phyloP scores from a whole-genome alignment of 2,797 vertebrate genomes.

The Helarctos malayanus region DNA sequence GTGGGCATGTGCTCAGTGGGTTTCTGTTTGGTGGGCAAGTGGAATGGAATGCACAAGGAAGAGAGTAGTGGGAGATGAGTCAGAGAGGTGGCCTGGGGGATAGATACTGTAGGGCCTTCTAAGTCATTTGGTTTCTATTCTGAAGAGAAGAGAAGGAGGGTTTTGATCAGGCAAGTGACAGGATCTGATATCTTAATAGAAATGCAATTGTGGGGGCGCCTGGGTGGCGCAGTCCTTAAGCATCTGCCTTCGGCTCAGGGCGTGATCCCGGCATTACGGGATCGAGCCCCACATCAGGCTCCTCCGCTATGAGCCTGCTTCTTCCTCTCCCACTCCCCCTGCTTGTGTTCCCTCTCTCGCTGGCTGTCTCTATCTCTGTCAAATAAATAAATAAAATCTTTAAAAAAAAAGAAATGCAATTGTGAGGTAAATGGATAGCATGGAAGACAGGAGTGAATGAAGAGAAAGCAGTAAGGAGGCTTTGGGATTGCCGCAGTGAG shows the following conservation, averaged over 20 bases:
- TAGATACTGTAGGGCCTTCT: background rate
- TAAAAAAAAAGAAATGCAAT: too few species aligned
- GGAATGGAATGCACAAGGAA: background rate
- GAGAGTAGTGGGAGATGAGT: background rate
- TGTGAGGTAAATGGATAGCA: background rate
- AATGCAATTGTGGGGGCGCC: background rate
- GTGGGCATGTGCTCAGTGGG: background rate
- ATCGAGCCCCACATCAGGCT: too few species aligned
- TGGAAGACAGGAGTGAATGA: background rate
- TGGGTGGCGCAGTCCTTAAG: too few species aligned
- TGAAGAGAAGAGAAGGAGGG: background rate
- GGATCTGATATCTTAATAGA: background rate
- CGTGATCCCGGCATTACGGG: too few species aligned
- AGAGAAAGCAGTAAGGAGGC: background rate
- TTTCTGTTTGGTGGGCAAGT: background rate
- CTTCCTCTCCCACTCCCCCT: too few species aligned
- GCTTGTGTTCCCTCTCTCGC: too few species aligned
- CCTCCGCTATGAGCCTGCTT: too few species aligned
- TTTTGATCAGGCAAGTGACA: constrained; percentile 6
- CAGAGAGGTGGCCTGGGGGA: background rate
- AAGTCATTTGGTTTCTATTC: background rate
- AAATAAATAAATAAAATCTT: too few species aligned
- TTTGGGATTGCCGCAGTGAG: background rate
- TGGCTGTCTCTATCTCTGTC: too few species aligned
- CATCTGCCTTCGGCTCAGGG: too few species aligned